Conservation (phyloP, 64 coral and sea anemone species). For the Astreopora myriophthalma region DNA sequence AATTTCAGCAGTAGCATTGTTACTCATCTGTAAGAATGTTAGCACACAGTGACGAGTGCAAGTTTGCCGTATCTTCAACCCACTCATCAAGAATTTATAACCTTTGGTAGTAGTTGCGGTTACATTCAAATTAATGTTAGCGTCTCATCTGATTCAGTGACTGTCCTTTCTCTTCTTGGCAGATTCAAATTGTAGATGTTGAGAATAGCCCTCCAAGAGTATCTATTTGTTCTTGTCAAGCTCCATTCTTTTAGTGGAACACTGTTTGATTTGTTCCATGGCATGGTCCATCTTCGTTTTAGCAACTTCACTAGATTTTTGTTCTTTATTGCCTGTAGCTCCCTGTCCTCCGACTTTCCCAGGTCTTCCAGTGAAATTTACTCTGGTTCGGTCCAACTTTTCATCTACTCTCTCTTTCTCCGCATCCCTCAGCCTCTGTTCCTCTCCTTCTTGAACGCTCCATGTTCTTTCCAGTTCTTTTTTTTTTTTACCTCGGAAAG, state of each 20-base stretch:
- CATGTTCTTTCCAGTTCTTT: conserved; percentile 46
- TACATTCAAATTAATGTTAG: no score
- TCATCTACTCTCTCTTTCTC: no score
- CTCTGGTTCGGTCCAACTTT: conserved; percentile 30
- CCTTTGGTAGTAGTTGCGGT: no score
- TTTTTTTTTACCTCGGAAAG: conserved; percentile 51
- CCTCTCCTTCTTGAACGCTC: conserved; percentile 18
- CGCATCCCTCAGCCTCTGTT: conserved; percentile 1
- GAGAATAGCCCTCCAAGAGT: not conserved
- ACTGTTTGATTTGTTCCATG: conserved; percentile 18
- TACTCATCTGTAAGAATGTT: no score
- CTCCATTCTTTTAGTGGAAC: conserved; percentile 5
- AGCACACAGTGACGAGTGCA: no score
- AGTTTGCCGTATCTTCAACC: no score
- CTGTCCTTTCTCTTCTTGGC: not conserved
- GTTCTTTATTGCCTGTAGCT: conserved; percentile 16
- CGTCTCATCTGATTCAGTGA: no score
- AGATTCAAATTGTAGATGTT: not conserved
- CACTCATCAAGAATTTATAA: no score
- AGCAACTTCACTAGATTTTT: conserved; percentile 23
- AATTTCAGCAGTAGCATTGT: no score
- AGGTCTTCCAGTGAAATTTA: not conserved
- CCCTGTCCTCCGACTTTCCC: conserved; percentile 49
- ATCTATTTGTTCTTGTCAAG: conserved; percentile 24
- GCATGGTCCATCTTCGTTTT: conserved; percentile 13